phyloP scores from a whole-genome alignment of 2,797 vertebrate species.

The Champsocephalus gunnari region DNA sequence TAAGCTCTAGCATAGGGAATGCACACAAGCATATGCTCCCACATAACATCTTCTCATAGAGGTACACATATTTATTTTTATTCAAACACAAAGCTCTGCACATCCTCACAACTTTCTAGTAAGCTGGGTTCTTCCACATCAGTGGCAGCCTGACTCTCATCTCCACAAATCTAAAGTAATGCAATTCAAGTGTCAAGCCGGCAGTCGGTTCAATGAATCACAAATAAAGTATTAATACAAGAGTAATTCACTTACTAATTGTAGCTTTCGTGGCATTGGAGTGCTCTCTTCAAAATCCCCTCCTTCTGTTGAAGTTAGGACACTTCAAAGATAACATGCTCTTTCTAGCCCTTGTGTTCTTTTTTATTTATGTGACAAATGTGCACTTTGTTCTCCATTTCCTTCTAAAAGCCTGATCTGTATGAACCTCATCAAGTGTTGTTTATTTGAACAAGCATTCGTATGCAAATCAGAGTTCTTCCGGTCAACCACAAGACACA shows the following conservation, averaged over 20 bases:
- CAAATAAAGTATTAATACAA: slow-evolving; percentile 78
- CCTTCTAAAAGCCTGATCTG: slow-evolving; percentile 40
- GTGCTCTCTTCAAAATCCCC: slow-evolving; percentile 46
- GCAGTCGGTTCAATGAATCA: slow-evolving; percentile 73
- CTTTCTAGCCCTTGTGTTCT: slow-evolving; percentile 23
- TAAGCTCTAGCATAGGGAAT: background rate
- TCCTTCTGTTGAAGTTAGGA: slow-evolving; percentile 22
- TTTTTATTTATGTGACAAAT: slow-evolving; percentile 6
- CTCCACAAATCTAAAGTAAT: slow-evolving; percentile 67
- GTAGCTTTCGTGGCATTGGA: slow-evolving; percentile 52
- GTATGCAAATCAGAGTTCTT: slow-evolving; percentile 71
- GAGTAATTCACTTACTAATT: slow-evolving; percentile 75
- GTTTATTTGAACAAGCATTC: slow-evolving; percentile 66
- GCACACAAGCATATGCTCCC: background rate
- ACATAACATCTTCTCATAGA: background rate
- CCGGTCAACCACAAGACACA: slow-evolving; percentile 69
- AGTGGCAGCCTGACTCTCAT: slow-evolving; percentile 47
- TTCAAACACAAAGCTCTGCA: background rate
- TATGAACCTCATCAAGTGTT: slow-evolving; percentile 55
- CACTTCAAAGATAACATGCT: slow-evolving; percentile 26
- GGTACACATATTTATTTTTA: slow-evolving; percentile 2
- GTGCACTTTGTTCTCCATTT: slow-evolving; percentile 41
- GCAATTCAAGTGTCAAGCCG: slow-evolving; percentile 67
- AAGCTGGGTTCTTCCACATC: slow-evolving; percentile 32
- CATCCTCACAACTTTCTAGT: slow-evolving; percentile 9